Conservation (phyloP, 2,797 vertebrate species). For the Sandelia bainsii region DNA sequence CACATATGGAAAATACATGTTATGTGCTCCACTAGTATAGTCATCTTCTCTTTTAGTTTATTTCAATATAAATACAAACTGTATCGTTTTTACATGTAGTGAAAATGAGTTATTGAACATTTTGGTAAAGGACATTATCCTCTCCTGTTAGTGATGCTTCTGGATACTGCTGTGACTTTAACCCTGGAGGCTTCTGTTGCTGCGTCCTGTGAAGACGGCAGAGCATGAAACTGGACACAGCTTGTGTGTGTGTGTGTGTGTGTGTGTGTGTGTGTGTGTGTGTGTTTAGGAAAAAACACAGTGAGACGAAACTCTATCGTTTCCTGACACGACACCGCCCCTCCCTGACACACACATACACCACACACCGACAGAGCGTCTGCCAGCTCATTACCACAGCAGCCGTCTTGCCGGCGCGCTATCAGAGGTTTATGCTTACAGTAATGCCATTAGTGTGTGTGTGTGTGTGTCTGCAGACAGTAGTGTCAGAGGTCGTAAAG, state of each 20-base stretch:
- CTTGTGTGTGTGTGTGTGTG: conserved; percentile 18
- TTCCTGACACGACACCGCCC: conserved; percentile 47
- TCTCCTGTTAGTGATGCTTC: conserved; percentile 20
- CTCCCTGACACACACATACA: conserved; percentile 19
- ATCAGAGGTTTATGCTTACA: conserved; percentile 79
- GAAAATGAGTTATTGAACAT: neutral
- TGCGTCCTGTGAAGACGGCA: neutral
- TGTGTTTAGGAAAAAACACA: conserved; percentile 35
- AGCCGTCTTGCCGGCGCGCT: conserved; percentile 72
- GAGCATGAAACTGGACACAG: conserved; percentile 28
- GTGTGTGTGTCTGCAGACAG: conserved; percentile 42
- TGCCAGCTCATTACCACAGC: conserved; percentile 80
- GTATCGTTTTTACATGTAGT: neutral
- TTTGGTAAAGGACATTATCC: conserved; percentile 13
- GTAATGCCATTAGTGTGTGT: conserved; percentile 77
- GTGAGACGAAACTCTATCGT: conserved; percentile 50
- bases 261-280: conserved; percentile 13
- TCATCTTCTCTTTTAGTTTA: too few species aligned
- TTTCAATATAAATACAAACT: too few species aligned
- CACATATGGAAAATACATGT: too few species aligned
- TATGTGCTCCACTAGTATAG: too few species aligned
- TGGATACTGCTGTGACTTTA: conserved; percentile 17
- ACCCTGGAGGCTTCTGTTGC: neutral
- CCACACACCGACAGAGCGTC: conserved; percentile 68
- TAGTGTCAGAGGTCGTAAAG: conserved; percentile 71